These are phyloP conservation scores for Athalia circularis DNA, from an alignment of 2,888 invertebrate genomes.

Conservation along the genomic window DNA sequence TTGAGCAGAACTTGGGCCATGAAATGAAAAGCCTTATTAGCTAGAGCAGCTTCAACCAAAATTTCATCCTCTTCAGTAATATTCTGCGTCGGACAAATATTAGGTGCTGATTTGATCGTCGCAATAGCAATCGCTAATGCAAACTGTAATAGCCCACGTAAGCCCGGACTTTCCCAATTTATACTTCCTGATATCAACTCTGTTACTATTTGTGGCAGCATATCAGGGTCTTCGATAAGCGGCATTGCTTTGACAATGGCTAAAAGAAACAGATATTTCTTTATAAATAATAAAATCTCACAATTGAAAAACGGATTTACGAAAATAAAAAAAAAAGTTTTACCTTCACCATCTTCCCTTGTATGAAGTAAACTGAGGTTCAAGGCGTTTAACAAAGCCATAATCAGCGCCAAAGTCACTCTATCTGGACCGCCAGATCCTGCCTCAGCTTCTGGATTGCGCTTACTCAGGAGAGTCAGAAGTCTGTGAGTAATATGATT, in stretches of 20 bases:
- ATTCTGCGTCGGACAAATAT: constrained; percentile 76
- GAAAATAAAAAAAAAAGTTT: constrained; percentile 35
- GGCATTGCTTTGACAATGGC: constrained; percentile 70
- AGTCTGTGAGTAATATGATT: constrained; percentile 82
- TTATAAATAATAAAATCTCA: not conserved
- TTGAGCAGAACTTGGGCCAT: constrained; percentile 84
- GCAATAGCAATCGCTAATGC: constrained; percentile 83
- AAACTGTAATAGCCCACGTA: constrained; percentile 81
- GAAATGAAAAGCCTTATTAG: constrained; percentile 87
- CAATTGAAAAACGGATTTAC: not conserved
- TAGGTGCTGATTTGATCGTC: constrained; percentile 78
- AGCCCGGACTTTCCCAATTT: constrained; percentile 77
- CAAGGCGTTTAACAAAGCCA: constrained; percentile 89
- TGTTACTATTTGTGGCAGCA: constrained; percentile 78
- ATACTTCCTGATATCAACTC: constrained; percentile 75
- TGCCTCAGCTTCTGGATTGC: constrained; percentile 75
- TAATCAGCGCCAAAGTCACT: constrained; percentile 85
- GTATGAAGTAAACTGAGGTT: constrained; percentile 87
- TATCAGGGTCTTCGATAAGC: constrained; percentile 65
- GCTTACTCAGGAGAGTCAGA: constrained; percentile 64
- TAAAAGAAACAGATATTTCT: constrained; percentile 50
- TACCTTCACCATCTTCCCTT: constrained; percentile 84
- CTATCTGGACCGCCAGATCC: constrained; percentile 84
- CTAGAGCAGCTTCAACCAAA: constrained; percentile 87
- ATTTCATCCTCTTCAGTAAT: constrained; percentile 87